A percentile compares a stretch with the other conserved stretches of the same genome.
Evolutionary conservation across 1,140 invertebrate species (phyloP).

Genomic region (Gonatopus flavifemur): DNA sequence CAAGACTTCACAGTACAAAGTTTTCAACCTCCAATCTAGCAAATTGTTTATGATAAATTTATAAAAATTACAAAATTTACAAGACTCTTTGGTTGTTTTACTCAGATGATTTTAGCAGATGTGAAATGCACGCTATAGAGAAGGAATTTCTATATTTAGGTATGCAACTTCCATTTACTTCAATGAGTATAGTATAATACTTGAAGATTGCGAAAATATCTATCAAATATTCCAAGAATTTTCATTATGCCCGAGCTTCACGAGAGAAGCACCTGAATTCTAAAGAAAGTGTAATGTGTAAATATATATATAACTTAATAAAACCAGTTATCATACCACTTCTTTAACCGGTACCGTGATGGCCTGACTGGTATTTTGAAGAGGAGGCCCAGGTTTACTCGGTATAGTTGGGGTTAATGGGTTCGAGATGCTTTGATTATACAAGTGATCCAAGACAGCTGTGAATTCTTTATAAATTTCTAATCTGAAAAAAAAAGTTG

Average conservation of each 20-base stretch:
- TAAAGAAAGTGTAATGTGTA: not conserved
- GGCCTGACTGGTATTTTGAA: conserved; percentile 33
- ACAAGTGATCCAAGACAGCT: conserved; percentile 76
- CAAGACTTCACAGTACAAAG: too few species aligned
- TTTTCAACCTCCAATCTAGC: too few species aligned
- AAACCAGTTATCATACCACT: conserved; percentile 36
- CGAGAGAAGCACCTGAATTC: not conserved
- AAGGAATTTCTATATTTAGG: too few species aligned
- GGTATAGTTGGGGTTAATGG: conserved; percentile 52
- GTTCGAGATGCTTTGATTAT: conserved; percentile 67
- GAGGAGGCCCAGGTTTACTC: conserved; percentile 43
- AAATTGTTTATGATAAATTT: too few species aligned
- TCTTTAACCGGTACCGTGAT: conserved; percentile 46
- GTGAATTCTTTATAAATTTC: conserved; percentile 88
- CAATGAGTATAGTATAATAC: too few species aligned
- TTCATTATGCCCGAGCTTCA: not conserved
- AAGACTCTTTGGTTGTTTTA: too few species aligned
- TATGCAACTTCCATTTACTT: too few species aligned
- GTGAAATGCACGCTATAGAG: too few species aligned
- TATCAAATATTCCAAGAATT: not conserved
- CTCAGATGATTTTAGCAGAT: too few species aligned
- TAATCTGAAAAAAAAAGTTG: conserved; percentile 61
- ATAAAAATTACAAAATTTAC: too few species aligned
- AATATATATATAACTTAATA: not conserved
- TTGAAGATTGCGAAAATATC: not conserved